Percentiles rank a stretch among this genome's conserved stretches.
Evolutionary conservation across 2,113 vertebrate species (phyloP).

Genomic region (Agapornis roseicollis): DNA sequence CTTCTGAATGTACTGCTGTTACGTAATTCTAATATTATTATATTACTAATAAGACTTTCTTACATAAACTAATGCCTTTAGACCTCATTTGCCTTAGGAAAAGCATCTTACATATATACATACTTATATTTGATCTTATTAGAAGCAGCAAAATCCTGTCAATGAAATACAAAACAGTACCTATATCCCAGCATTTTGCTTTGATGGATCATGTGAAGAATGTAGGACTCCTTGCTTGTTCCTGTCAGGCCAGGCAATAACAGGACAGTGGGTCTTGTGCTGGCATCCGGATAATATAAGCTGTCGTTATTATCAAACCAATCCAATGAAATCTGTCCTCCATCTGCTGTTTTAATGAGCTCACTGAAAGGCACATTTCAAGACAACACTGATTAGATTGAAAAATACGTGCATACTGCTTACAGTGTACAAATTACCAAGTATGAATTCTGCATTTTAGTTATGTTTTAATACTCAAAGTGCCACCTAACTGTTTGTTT

Average conservation of each 20-base stretch:
- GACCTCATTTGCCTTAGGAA: neutral
- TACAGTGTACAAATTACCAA: neutral
- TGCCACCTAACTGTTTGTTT: neutral
- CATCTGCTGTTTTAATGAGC: slow-evolving; percentile 94
- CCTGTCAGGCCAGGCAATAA: slow-evolving; percentile 94
- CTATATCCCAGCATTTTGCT: slow-evolving; percentile 92
- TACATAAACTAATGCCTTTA: neutral
- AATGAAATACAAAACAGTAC: slow-evolving; percentile 68
- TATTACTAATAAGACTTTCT: neutral
- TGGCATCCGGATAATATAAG: slow-evolving; percentile 78
- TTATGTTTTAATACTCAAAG: neutral
- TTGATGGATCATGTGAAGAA: slow-evolving; percentile 97
- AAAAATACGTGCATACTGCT: neutral
- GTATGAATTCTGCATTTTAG: neutral
- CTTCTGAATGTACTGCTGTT: neutral
- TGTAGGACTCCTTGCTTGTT: slow-evolving; percentile 97
- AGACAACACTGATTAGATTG: slow-evolving; percentile 28
- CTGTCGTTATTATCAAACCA: slow-evolving; percentile 95
- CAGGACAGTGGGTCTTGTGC: slow-evolving; percentile 89
- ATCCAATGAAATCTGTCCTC: slow-evolving; percentile 98
- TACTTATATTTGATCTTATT: neutral
- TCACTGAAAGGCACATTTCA: slow-evolving; percentile 83
- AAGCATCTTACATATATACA: neutral
- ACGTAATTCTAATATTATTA: neutral
- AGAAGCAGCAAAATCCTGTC: neutral